A percentile compares a stretch with the other conserved stretches of the same genome.
Conservation (phyloP, 2,888 invertebrate genomes). For the Hetaerina titia region DNA sequence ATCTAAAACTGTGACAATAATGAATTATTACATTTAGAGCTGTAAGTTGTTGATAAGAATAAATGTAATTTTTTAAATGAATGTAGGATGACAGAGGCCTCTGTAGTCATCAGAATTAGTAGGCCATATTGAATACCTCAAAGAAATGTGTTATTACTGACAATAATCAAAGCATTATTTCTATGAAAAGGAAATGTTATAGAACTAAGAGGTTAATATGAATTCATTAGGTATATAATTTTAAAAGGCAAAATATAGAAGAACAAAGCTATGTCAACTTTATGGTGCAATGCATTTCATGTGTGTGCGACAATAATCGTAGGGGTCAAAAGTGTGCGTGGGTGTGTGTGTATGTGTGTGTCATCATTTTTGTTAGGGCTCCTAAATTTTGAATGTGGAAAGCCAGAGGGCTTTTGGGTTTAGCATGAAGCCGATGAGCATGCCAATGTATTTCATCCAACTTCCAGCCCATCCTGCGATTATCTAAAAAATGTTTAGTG, state of each 20-base stretch:
- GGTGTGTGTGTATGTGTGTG: neutral
- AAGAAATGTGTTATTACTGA: constrained; percentile 61
- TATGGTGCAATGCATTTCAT: constrained; percentile 42
- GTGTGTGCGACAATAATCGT: constrained; percentile 58
- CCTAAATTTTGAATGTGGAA: neutral
- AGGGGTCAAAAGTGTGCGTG: constrained; percentile 22
- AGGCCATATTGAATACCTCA: constrained; percentile 65
- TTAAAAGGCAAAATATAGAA: constrained; percentile 42
- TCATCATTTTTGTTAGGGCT: constrained; percentile 7
- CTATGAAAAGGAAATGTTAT: constrained; percentile 51
- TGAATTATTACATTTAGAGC: constrained; percentile 38
- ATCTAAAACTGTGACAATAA: constrained; percentile 64
- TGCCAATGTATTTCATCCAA: neutral
- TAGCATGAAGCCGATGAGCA: neutral
- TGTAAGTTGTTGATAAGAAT: constrained; percentile 46
- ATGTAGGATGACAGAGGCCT: constrained; percentile 51
- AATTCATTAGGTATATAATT: constrained; percentile 45
- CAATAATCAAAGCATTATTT: constrained; percentile 61
- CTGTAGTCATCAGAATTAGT: constrained; percentile 61
- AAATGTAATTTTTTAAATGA: constrained; percentile 55
- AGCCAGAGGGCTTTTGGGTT: neutral
- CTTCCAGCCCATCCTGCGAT: neutral
- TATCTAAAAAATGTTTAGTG: neutral
- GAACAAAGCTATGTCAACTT: constrained; percentile 45
- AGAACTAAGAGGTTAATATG: constrained; percentile 38